Percentiles rank a stretch among this genome's conserved stretches.
These are phyloP conservation scores for Drosophila mulleri DNA, from an alignment of 2,888 invertebrate genomes.

Conservation along the genomic window DNA sequence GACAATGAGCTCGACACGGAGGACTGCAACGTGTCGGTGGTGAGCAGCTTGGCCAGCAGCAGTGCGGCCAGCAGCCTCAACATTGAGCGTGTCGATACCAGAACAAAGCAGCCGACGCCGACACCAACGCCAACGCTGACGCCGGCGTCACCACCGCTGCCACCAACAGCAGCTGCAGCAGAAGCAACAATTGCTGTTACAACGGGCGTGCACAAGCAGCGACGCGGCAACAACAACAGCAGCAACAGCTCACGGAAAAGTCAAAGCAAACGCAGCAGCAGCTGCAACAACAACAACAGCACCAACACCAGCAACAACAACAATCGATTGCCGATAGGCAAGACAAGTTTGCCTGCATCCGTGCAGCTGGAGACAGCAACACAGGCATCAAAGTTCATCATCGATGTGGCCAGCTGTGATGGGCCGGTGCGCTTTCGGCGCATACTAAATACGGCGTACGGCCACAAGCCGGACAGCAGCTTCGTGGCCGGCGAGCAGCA, in stretches of 20 bases:
- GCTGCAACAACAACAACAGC: conserved; percentile 12
- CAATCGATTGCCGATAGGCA: conserved; percentile 19
- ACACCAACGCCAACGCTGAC: neutral
- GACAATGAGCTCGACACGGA: conserved; percentile 65
- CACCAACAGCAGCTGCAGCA: conserved; percentile 3
- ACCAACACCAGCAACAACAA: conserved; percentile 6
- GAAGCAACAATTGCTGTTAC: conserved; percentile 7
- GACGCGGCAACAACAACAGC: conserved; percentile 18
- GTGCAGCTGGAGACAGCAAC: conserved; percentile 54
- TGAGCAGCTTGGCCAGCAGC: conserved; percentile 70
- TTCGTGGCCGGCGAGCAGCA: conserved; percentile 47
- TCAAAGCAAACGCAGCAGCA: conserved; percentile 17
- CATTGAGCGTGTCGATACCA: conserved; percentile 58
- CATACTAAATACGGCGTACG: conserved; percentile 93
- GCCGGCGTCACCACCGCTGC: neutral
- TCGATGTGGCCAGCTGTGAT: conserved; percentile 96
- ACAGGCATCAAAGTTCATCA: conserved; percentile 86
- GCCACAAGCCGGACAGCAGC: conserved; percentile 84
- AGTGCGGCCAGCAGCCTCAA: conserved; percentile 67
- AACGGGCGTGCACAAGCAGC: conserved; percentile 21
- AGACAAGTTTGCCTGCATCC: conserved; percentile 35
- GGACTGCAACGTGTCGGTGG: conserved; percentile 73
- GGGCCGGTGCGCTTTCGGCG: conserved; percentile 95
- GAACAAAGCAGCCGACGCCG: conserved; percentile 14
- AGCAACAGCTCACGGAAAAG: conserved; percentile 21